Conservation (phyloP, 1,140 invertebrate species). For the Oscheius sp. region DNA sequence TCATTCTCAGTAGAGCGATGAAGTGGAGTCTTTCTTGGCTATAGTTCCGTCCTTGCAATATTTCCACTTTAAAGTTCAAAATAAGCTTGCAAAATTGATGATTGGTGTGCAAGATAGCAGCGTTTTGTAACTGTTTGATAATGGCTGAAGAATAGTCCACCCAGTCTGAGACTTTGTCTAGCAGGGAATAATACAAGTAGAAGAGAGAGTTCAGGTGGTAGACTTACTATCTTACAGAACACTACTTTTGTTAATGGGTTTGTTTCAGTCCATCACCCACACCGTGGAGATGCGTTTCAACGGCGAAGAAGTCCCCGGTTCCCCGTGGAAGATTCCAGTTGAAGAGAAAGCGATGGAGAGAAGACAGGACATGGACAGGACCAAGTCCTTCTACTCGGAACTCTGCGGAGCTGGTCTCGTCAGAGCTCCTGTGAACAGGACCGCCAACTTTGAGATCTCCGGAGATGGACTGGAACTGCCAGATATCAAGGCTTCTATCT, state of each 20-base stretch:
- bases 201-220: too few relatives aligned
- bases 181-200: too few relatives aligned
- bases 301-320: conserved; percentile 70
- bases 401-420: conserved; percentile 79
- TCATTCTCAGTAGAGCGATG: too few relatives aligned
- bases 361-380: conserved; percentile 12
- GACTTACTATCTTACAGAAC: too few relatives aligned
- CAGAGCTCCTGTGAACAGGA: conserved; percentile 79
- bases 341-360: conserved; percentile 2
- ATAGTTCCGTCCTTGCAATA: too few relatives aligned
- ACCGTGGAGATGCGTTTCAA: conserved; percentile 93
- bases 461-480: conserved; percentile 40
- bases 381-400: conserved; percentile 61
- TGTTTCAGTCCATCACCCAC: conserved; percentile 70
- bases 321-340: conserved; percentile 32
- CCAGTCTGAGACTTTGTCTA: too few relatives aligned
- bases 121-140: too few relatives aligned
- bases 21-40: too few relatives aligned
- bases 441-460: conserved; percentile 78
- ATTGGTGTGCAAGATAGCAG: too few relatives aligned
- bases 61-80: too few relatives aligned
- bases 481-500: conserved; percentile 46
- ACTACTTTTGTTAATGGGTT: not conserved
- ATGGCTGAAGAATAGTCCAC: too few relatives aligned
- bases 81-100: too few relatives aligned